Evolutionary conservation across 2,797 vertebrate species (phyloP), one percentile per base, ranked within the genome.

Genomic region (Neopelma chrysocephalum): DNA sequence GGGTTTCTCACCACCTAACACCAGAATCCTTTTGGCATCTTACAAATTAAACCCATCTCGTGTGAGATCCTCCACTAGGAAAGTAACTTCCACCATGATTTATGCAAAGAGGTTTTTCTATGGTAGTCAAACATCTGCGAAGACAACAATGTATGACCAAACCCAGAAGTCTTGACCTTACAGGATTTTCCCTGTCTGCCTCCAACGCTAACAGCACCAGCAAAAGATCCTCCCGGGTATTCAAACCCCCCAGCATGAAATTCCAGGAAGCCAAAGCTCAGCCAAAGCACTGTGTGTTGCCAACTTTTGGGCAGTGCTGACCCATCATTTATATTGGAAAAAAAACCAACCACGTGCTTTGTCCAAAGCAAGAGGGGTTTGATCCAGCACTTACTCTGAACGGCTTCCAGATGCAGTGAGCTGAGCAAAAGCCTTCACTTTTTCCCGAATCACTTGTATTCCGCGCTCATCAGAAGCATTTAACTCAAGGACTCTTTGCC

Each of bases 401-500:
- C 99, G 99, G 71, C 95, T 98, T 71, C 99, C 99, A 31, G 98
- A 98, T 5, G 99, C 99, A 1, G 99, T 99, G 25, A 99, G 98
- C 94, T 99, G 99, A 94, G 99, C 99, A 93, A 99, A 99, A 60
- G 94, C 98, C 97, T 99, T 99, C 95, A 99, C 99, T 96, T 99
- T 99, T 61, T 99, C 98, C 57, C 99, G 98, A 93, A 99, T 88
- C 62, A 99, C 99, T 97, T 99, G 99, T 94, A 99, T 99, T 68
- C 99, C 99, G 90, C 99, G 98, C 96, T 99, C 99, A 92, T 99
- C 99, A 1, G 99, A 99, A 58, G 99, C 99, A 18, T 99, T 99
- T 91, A 99, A 98, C 96, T 99, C 99, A 66, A 99, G 98, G 86
- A 99, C 99, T 95, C 99, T 98, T 94, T 99, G 98, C 31, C 98